Evolutionary conservation across 2,113 vertebrate species (phyloP).

Genomic region (Climacteris rufus): DNA sequence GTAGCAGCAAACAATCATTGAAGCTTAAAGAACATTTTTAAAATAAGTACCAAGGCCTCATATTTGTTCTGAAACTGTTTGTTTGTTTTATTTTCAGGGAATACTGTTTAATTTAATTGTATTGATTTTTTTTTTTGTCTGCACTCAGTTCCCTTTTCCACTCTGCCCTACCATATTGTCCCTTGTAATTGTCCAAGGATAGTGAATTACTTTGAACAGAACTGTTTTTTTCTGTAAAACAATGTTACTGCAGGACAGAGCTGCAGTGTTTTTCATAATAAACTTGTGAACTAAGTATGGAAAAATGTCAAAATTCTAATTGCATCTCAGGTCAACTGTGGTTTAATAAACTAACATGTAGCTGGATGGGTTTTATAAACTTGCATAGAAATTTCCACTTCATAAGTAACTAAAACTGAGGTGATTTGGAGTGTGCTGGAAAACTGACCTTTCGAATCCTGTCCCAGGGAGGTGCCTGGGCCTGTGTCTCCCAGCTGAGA

Average conservation of each 20-base stretch:
- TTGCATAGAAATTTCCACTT: conserved; percentile 33
- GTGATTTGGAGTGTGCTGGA: background rate
- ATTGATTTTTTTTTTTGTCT: conserved; percentile 73
- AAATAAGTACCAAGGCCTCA: conserved; percentile 78
- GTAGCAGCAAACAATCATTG: conserved; percentile 84
- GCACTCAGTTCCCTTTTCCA: conserved; percentile 72
- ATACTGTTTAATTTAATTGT: conserved; percentile 84
- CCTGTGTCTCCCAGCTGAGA: background rate
- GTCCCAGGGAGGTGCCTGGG: background rate
- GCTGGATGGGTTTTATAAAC: conserved; percentile 64
- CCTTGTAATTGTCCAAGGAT: conserved; percentile 77
- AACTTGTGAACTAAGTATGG: conserved; percentile 82
- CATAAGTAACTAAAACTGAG: background rate
- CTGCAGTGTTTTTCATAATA: conserved; percentile 85
- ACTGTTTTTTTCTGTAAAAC: conserved; percentile 76
- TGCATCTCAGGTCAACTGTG: conserved; percentile 70
- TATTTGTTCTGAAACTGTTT: conserved; percentile 77
- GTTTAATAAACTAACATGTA: conserved; percentile 56
- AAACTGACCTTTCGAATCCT: background rate
- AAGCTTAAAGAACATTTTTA: conserved; percentile 84
- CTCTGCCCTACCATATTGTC: conserved; percentile 68
- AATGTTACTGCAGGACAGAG: conserved; percentile 75
- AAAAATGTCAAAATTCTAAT: conserved; percentile 74
- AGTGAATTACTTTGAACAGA: conserved; percentile 78
- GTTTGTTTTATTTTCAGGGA: conserved; percentile 82